Evolutionary conservation across 2,888 invertebrate species (phyloP).

Genomic region (Apamea epomidion): DNA sequence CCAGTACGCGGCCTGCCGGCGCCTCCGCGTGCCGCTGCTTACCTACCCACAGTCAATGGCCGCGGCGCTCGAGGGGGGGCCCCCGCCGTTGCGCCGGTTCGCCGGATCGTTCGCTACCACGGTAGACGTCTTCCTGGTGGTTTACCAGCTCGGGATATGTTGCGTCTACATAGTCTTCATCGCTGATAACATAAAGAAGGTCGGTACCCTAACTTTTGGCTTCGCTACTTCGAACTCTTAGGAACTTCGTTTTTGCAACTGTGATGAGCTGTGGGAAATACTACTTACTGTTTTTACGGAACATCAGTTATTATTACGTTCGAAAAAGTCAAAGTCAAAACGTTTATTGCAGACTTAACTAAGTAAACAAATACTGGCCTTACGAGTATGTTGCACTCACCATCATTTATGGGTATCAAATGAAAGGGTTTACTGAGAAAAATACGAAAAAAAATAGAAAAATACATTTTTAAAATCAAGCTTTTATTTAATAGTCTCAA

Average conservation of each 20-base stretch:
- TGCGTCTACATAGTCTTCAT: slow-evolving; percentile 99
- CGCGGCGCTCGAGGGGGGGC: slow-evolving; percentile 94
- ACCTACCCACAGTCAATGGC: slow-evolving; percentile 96
- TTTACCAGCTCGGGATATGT: slow-evolving; percentile 98
- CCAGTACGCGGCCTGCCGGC: slow-evolving; percentile 91
- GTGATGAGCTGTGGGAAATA: background rate
- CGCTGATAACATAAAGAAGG: slow-evolving; percentile 94
- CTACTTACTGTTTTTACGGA: background rate
- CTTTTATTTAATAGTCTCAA: too few relatives aligned
- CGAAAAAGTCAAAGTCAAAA: too few relatives aligned
- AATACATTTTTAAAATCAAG: too few relatives aligned
- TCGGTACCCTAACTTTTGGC: slow-evolving; percentile 69
- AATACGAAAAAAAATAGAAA: too few relatives aligned
- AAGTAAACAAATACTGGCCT: too few relatives aligned
- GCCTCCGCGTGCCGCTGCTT: slow-evolving; percentile 92
- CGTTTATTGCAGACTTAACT: too few relatives aligned
- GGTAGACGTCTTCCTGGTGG: slow-evolving; percentile 93
- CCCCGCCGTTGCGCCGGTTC: slow-evolving; percentile 91
- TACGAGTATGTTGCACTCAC: too few relatives aligned
- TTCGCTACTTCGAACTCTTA: background rate
- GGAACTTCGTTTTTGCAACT: background rate
- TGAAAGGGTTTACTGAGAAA: too few relatives aligned
- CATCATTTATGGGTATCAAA: too few relatives aligned
- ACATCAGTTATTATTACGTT: too few relatives aligned
- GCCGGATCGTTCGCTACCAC: slow-evolving; percentile 91